A percentile compares a stretch with the other conserved stretches of the same genome.
Evolutionary conservation across 2,113 vertebrate species (phyloP).

Genomic region (Hemiprocne comata): DNA sequence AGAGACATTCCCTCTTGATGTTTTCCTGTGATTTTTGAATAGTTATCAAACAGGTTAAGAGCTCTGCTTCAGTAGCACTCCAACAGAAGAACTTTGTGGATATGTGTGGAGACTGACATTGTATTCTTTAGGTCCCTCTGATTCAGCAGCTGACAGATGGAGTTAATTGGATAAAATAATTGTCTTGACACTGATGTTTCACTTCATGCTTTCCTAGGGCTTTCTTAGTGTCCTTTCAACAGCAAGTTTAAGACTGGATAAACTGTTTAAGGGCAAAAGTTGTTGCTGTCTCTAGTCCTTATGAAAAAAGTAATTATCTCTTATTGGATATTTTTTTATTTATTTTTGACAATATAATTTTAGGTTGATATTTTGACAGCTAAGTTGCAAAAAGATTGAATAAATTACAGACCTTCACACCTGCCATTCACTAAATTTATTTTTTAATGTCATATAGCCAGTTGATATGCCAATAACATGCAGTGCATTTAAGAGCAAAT

Average conservation of each 20-base stretch:
- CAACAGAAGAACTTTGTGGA: not conserved
- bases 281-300: not conserved
- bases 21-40: not conserved
- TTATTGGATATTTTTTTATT: not conserved
- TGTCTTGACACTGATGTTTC: not conserved
- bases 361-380: constrained; percentile 36
- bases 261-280: not conserved
- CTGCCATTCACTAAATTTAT: constrained; percentile 21
- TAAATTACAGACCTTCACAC: constrained; percentile 44
- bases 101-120: too few species aligned
- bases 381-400: constrained; percentile 24
- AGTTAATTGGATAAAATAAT: not conserved
- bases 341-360: constrained; percentile 44
- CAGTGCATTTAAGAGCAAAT: not conserved
- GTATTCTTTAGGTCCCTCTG: not conserved
- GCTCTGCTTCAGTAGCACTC: not conserved
- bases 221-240: not conserved
- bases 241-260: not conserved
- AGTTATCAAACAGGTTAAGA: not conserved
- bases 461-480: constrained; percentile 7
- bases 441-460: constrained; percentile 4
- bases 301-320: not conserved
- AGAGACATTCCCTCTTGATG: not conserved
- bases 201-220: not conserved
- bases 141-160: not conserved